Evolutionary conservation across 2,888 invertebrate genomes (phyloP).

Genomic region (Aporophyla lueneburgensis): DNA sequence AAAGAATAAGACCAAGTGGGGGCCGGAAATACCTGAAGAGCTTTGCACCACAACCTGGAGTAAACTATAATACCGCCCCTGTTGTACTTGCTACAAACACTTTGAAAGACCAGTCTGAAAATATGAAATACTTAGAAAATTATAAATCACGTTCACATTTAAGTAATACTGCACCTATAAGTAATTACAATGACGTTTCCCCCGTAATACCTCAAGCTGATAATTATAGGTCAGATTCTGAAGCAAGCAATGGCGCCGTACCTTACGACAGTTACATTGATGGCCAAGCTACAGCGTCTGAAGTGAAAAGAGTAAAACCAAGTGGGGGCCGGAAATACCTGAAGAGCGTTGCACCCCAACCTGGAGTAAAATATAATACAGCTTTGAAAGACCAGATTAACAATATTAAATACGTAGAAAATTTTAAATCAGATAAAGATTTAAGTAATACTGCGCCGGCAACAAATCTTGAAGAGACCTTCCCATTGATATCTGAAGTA

Average conservation of each 20-base stretch:
- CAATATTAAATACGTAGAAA: too few relatives aligned
- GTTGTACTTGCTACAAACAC: background rate
- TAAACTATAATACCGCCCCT: slow-evolving; percentile 5
- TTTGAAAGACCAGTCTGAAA: background rate
- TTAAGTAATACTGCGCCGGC: too few relatives aligned
- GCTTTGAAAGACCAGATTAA: too few relatives aligned
- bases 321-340: too few relatives aligned
- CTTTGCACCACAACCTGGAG: background rate
- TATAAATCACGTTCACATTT: background rate
- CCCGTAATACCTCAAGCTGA: background rate
- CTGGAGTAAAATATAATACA: too few relatives aligned
- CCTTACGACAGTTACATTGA: too few relatives aligned
- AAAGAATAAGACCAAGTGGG: background rate
- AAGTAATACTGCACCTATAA: slow-evolving; percentile 18
- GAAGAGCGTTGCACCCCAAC: too few relatives aligned
- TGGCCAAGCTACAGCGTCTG: too few relatives aligned
- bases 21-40: background rate
- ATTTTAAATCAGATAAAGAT: too few relatives aligned
- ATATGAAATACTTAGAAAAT: slow-evolving; percentile 1
- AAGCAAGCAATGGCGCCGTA: background rate
- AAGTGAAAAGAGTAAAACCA: too few relatives aligned
- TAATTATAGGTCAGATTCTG: background rate
- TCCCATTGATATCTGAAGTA: background rate
- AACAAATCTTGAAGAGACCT: slow-evolving; percentile 27
- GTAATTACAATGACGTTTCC: slow-evolving; percentile 25